These are phyloP conservation scores for Amphilophus citrinellus DNA, from an alignment of 2,113 vertebrate genomes.

Conservation along the genomic window DNA sequence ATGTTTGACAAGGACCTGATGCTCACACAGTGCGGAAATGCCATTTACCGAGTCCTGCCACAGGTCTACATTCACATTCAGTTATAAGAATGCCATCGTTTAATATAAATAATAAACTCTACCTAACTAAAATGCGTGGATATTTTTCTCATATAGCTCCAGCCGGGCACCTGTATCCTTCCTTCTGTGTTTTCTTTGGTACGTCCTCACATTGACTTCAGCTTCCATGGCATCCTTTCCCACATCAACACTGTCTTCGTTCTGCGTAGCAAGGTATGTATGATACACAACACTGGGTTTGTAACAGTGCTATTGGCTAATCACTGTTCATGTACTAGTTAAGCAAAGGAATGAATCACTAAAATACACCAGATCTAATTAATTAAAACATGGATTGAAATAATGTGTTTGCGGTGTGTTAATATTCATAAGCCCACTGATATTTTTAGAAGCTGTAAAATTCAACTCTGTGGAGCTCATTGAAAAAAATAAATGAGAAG, in stretches of 20 bases:
- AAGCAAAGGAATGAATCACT: background rate
- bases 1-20: constrained; percentile 96
- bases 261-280: constrained; percentile 93
- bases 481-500: constrained; percentile 1
- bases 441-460: constrained; percentile 46
- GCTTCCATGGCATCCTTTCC: constrained; percentile 97
- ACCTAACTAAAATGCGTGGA: constrained; percentile 20
- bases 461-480: constrained; percentile 10
- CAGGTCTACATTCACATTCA: constrained; percentile 84
- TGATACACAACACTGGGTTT: background rate
- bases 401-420: constrained; percentile 8
- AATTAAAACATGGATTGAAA: constrained; percentile 8
- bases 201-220: constrained; percentile 97
- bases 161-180: constrained; percentile 93
- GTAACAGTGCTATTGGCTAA: background rate
- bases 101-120: background rate
- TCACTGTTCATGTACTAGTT: background rate
- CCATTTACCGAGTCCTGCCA: constrained; percentile 96
- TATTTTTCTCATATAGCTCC: constrained; percentile 83
- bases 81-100: background rate
- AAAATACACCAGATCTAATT: background rate
- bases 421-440: constrained; percentile 39
- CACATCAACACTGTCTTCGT: constrained; percentile 99
- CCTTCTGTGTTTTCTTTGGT: constrained; percentile 97
- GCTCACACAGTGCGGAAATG: constrained; percentile 97